These are phyloP conservation scores for Pteropus rufus DNA, from an alignment of 2,797 vertebrate species.

Conservation along the genomic window DNA sequence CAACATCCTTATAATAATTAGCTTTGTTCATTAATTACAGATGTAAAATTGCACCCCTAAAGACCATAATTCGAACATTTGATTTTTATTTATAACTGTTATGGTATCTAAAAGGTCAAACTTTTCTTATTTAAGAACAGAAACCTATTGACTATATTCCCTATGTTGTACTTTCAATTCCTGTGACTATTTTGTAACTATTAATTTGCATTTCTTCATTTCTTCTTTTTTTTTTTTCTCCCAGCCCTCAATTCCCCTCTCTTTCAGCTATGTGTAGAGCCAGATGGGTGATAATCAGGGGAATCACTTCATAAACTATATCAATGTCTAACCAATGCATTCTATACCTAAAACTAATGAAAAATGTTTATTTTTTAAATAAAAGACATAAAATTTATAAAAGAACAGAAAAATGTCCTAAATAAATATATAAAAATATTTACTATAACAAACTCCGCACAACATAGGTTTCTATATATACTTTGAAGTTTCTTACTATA, in stretches of 20 bases:
- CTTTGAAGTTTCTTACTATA: neutral
- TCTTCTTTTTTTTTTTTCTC: too few species aligned
- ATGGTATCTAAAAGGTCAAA: neutral
- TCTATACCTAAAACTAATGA: too few species aligned
- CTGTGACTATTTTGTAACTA: too few species aligned
- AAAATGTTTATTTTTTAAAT: too few species aligned
- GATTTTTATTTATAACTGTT: neutral
- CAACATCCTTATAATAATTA: neutral
- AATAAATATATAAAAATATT: neutral
- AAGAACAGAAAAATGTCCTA: neutral
- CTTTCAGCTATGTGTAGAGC: too few species aligned
- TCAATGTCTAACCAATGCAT: too few species aligned
- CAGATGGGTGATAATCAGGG: too few species aligned
- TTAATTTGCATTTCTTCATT: too few species aligned
- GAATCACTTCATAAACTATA: too few species aligned
- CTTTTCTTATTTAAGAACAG: neutral
- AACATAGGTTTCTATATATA: neutral
- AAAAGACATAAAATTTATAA: too few species aligned
- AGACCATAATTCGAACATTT: neutral
- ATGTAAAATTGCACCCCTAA: neutral
- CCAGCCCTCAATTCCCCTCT: too few species aligned
- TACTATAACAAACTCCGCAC: neutral
- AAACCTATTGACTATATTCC: neutral
- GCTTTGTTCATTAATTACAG: neutral
- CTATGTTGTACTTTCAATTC: too few species aligned